These are phyloP conservation scores for Polyommatus iphigenia DNA, from an alignment of 2,888 invertebrate species.

Conservation along the genomic window DNA sequence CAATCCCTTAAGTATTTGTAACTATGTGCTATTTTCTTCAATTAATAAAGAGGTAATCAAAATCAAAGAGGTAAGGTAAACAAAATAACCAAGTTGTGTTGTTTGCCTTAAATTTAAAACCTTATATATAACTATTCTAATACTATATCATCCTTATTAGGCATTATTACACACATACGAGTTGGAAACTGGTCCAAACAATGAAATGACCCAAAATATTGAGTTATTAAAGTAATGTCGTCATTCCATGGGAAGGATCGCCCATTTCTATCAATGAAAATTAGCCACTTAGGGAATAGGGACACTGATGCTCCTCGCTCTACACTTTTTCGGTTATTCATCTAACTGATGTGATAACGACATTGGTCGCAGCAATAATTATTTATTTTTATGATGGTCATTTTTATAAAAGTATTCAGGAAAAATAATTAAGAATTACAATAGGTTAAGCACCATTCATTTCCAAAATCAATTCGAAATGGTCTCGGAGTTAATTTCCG, in stretches of 20 bases:
- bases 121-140: too few species aligned
- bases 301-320: not conserved
- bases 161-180: not conserved
- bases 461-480: too few species aligned
- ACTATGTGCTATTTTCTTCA: not conserved
- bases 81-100: too few species aligned
- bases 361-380: too few species aligned
- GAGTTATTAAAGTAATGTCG: slow-evolving; percentile 12
- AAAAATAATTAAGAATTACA: too few species aligned
- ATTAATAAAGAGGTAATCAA: not conserved
- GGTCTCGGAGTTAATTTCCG: too few species aligned
- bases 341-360: too few species aligned
- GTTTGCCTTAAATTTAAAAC: not conserved
- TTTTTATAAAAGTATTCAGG: too few species aligned
- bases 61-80: too few species aligned
- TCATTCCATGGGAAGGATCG: not conserved
- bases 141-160: not conserved
- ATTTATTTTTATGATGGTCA: too few species aligned
- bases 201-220: not conserved
- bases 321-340: not conserved
- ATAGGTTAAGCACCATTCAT: too few species aligned
- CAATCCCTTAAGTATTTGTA: not conserved
- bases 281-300: not conserved
- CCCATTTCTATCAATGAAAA: not conserved
- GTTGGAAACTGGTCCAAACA: not conserved